Percentiles rank a stretch among this genome's conserved stretches.
Conservation (phyloP, 2,888 invertebrate species). For the Dolomedes plantarius region DNA sequence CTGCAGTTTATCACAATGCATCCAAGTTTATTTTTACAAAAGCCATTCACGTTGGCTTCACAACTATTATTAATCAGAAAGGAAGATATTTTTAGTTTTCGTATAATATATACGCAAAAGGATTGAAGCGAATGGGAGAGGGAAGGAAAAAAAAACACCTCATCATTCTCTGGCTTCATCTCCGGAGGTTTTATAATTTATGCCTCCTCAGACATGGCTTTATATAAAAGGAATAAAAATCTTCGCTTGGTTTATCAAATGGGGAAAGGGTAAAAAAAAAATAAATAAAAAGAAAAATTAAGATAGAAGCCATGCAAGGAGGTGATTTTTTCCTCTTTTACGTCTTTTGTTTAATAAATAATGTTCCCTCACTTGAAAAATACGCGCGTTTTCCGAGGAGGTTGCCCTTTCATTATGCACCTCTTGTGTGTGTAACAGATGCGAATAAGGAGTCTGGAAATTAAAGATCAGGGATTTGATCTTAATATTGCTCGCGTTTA, state of each 20-base stretch:
- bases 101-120: constrained; percentile 48
- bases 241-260: constrained; percentile 49
- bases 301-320: constrained; percentile 9
- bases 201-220: constrained; percentile 56
- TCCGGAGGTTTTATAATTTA: constrained; percentile 54
- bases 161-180: constrained; percentile 14
- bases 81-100: constrained; percentile 53
- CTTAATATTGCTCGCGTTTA: not conserved
- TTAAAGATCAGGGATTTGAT: not conserved
- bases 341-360: constrained; percentile 68
- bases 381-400: constrained; percentile 36
- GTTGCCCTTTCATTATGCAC: constrained; percentile 29
- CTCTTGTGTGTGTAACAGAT: not conserved
- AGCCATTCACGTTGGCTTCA: constrained; percentile 38
- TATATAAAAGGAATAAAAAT: constrained; percentile 53
- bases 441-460: not conserved
- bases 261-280: constrained; percentile 21
- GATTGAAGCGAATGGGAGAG: constrained; percentile 1
- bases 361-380: constrained; percentile 35
- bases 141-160: not conserved
- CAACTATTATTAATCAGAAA: constrained; percentile 59
- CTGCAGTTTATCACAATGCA: constrained; percentile 62
- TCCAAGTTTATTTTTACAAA: constrained; percentile 64
- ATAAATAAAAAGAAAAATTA: no score
- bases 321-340: constrained; percentile 46